phyloP scores from a whole-genome alignment of 2,888 invertebrate species.

The Drosophila putrida region DNA sequence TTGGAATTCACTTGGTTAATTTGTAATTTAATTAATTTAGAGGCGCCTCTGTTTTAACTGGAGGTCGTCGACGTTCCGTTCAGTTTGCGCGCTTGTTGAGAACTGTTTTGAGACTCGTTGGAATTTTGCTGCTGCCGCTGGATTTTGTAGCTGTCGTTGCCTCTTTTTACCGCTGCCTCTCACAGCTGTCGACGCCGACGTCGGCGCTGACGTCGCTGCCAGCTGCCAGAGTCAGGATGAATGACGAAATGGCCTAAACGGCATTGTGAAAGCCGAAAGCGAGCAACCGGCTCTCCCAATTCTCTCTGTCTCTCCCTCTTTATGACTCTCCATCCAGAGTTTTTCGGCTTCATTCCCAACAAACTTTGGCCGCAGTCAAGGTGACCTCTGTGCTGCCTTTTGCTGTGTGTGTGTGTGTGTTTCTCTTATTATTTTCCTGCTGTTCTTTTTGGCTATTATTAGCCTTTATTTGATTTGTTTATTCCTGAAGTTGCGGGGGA shows the following conservation, averaged over 20 bases:
- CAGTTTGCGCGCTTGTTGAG: slow-evolving; percentile 75
- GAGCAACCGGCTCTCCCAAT: slow-evolving; percentile 33
- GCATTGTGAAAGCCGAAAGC: slow-evolving; percentile 64
- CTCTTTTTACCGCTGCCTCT: slow-evolving; percentile 18
- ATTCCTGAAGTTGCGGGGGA: slow-evolving; percentile 18
- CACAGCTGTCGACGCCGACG: slow-evolving; percentile 4
- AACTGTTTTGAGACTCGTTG: slow-evolving; percentile 76
- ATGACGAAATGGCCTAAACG: slow-evolving; percentile 76
- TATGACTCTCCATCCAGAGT: slow-evolving; percentile 46
- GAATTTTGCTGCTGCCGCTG: slow-evolving; percentile 69
- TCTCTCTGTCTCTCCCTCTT: slow-evolving; percentile 14
- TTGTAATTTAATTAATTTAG: slow-evolving; percentile 20
- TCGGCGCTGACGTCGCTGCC: slow-evolving; percentile 11
- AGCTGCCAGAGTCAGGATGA: slow-evolving; percentile 56
- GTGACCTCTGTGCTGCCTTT: slow-evolving; percentile 61
- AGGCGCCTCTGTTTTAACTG: slow-evolving; percentile 43
- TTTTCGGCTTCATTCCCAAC: slow-evolving; percentile 22
- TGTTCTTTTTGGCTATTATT: slow-evolving; percentile 46
- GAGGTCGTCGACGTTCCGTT: slow-evolving; percentile 72
- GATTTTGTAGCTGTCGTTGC: slow-evolving; percentile 66
- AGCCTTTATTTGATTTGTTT: slow-evolving; percentile 29
- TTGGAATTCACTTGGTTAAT: slow-evolving; percentile 33
- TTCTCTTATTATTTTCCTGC: background rate
- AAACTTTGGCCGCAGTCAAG: slow-evolving; percentile 52
- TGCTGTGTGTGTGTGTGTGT: slow-evolving; percentile 12